phyloP scores from a whole-genome alignment of 2,113 vertebrate species.

The Desmodus rotundus region DNA sequence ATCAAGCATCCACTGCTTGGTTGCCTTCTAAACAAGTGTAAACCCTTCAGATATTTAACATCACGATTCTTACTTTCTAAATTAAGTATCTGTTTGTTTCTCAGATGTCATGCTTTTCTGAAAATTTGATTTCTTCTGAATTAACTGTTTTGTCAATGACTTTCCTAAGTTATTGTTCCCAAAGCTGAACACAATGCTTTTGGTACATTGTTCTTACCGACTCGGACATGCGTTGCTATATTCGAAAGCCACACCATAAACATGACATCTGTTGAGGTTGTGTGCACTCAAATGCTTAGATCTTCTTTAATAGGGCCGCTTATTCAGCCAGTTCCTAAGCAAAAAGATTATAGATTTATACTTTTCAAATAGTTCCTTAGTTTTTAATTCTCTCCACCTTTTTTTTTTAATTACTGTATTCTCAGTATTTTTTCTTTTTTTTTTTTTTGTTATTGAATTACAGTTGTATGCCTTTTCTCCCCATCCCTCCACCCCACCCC shows the following conservation, averaged over 20 bases:
- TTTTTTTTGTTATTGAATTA: too few species aligned
- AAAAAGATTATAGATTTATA: background rate
- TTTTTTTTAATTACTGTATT: too few species aligned
- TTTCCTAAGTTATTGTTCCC: background rate
- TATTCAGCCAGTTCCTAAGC: background rate
- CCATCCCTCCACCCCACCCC: too few species aligned
- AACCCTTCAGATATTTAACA: background rate
- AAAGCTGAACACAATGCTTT: background rate
- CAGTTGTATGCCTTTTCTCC: too few species aligned
- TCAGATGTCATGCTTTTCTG: background rate
- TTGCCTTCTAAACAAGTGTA: background rate
- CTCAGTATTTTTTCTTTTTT: too few species aligned
- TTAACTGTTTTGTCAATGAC: background rate
- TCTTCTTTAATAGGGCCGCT: background rate
- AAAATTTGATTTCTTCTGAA: conserved; percentile 21
- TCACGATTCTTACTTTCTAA: background rate
- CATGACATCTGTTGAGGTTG: background rate
- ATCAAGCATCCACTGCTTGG: background rate
- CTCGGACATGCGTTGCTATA: background rate
- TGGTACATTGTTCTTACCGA: background rate
- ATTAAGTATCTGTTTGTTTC: background rate
- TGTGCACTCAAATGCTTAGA: background rate
- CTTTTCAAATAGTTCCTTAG: background rate
- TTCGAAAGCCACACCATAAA: background rate
- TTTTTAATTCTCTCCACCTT: background rate